Evolutionary conservation across 2,113 vertebrate genomes (phyloP).

Genomic region (Dermatemys mawii): DNA sequence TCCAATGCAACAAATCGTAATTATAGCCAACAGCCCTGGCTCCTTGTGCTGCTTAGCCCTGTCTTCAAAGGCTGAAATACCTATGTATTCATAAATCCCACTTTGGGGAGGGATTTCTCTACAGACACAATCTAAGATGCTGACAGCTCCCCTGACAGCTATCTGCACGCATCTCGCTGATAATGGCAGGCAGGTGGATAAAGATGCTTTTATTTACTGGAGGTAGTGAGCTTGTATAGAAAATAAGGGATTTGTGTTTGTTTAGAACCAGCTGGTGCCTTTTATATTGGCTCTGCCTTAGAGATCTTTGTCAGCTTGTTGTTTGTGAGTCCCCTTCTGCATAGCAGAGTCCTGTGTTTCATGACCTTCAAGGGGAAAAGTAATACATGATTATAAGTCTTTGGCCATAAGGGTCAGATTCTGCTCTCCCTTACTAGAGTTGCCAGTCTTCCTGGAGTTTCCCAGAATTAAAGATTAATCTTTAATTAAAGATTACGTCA

Average conservation of each 20-base stretch:
- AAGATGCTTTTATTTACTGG: neutral
- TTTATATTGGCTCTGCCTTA: neutral
- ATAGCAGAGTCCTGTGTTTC: neutral
- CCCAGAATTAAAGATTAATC: too few relatives aligned
- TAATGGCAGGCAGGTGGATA: neutral
- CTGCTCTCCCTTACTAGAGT: neutral
- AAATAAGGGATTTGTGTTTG: neutral
- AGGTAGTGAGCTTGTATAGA: neutral
- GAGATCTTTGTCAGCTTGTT: neutral
- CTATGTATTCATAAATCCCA: neutral
- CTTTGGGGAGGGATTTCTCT: neutral
- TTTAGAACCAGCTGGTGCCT: neutral
- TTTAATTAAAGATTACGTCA: too few relatives aligned
- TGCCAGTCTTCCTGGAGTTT: too few relatives aligned
- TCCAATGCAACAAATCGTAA: neutral
- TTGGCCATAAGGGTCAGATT: too few relatives aligned
- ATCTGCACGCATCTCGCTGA: neutral
- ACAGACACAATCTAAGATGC: neutral
- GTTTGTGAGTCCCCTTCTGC: neutral
- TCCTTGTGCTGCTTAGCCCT: neutral
- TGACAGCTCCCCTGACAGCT: neutral
- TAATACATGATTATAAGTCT: neutral
- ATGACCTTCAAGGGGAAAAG: neutral
- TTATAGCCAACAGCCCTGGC: neutral
- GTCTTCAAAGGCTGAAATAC: neutral